Conservation (phyloP, 2,888 invertebrate species). For the Crioceris asparagi region DNA sequence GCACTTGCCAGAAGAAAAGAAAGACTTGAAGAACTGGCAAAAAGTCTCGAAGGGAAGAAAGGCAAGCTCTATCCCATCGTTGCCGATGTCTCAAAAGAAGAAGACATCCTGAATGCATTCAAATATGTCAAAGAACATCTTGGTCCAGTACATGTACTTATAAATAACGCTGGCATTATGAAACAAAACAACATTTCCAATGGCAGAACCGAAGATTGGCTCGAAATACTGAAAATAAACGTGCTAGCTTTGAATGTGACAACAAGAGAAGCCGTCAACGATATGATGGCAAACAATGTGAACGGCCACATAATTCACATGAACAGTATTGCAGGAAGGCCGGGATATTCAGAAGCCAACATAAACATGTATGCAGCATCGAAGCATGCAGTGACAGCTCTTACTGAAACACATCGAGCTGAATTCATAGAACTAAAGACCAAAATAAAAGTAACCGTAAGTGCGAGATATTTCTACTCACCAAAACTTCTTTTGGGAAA, state of each 20-base stretch:
- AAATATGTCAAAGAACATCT: slow-evolving; percentile 29
- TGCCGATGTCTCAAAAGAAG: slow-evolving; percentile 32
- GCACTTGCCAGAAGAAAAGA: slow-evolving; percentile 21
- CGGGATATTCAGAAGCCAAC: slow-evolving; percentile 6
- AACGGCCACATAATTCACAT: slow-evolving; percentile 19
- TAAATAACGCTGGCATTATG: slow-evolving; percentile 34
- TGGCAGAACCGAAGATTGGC: slow-evolving; percentile 17
- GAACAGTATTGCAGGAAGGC: slow-evolving; percentile 17
- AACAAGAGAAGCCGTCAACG: slow-evolving; percentile 18
- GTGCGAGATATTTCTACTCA: too few species aligned
- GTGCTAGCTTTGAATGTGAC: slow-evolving; percentile 16
- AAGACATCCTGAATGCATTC: slow-evolving; percentile 29
- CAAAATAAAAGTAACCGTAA: slow-evolving; percentile 22
- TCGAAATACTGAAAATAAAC: slow-evolving; percentile 13
- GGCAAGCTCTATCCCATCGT: slow-evolving; percentile 29
- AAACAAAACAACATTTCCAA: slow-evolving; percentile 18
- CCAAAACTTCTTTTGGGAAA: too few species aligned
- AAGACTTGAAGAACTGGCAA: slow-evolving; percentile 16
- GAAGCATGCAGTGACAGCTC: slow-evolving; percentile 19
- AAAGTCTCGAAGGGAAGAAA: slow-evolving; percentile 15
- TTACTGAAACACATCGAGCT: slow-evolving; percentile 18
- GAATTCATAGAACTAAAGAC: slow-evolving; percentile 14
- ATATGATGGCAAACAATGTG: slow-evolving; percentile 15
- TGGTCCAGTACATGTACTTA: slow-evolving; percentile 30
- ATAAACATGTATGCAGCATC: slow-evolving; percentile 17